A percentile compares a stretch with the other conserved stretches of the same genome.
These are phyloP conservation scores for Chamaea fasciata DNA, from an alignment of 2,113 vertebrate genomes.

Conservation along the genomic window DNA sequence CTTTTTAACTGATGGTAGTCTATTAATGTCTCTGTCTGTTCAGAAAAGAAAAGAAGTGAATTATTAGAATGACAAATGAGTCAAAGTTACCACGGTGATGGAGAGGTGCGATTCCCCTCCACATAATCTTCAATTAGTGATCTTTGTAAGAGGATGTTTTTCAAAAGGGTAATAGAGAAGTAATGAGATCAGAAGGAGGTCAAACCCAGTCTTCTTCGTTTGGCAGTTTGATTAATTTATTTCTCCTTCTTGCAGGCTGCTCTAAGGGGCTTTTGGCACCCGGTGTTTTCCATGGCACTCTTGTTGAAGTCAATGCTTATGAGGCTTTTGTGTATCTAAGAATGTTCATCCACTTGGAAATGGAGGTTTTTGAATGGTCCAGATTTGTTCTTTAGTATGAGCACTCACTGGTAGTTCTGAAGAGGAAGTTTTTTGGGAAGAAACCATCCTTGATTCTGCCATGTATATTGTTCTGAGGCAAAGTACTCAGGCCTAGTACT, in stretches of 20 bases:
- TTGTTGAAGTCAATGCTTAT: conserved; percentile 56
- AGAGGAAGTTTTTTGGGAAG: not conserved
- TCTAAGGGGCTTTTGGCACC: conserved; percentile 84
- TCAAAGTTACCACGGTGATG: conserved; percentile 80
- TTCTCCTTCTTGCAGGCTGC: conserved; percentile 83
- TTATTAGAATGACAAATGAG: conserved; percentile 86
- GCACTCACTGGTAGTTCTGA: not conserved
- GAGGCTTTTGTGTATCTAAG: conserved; percentile 31
- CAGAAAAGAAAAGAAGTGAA: conserved; percentile 78
- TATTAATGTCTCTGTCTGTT: conserved; percentile 82
- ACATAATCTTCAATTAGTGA: conserved; percentile 93
- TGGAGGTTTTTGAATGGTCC: not conserved
- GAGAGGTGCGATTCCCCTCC: conserved; percentile 78
- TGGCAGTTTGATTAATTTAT: conserved; percentile 96
- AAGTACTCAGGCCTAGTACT: not conserved
- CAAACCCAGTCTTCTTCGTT: conserved; percentile 82
- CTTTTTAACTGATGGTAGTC: conserved; percentile 81
- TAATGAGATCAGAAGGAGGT: conserved; percentile 90
- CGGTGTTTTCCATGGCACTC: conserved; percentile 71
- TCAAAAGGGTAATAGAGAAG: conserved; percentile 86
- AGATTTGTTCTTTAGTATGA: not conserved
- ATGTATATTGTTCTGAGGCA: not conserved
- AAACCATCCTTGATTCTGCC: not conserved
- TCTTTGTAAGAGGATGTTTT: conserved; percentile 87
- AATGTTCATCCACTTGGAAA: conserved; percentile 8